Evolutionary conservation across 1,140 invertebrate species (phyloP).

Genomic region (Tetragnatha versicolor): DNA sequence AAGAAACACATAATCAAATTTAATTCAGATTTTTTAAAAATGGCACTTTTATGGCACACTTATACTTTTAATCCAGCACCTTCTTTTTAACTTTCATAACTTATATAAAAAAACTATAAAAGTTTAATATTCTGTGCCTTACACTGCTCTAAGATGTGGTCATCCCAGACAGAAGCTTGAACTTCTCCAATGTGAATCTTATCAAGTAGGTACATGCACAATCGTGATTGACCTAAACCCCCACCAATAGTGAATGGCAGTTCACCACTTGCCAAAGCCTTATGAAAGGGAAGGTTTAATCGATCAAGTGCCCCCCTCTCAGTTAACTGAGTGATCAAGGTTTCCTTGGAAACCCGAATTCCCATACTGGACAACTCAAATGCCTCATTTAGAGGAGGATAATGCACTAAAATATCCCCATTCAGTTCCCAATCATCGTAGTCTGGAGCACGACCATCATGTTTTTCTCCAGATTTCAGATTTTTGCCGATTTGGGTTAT

Average conservation of each 20-base stretch:
- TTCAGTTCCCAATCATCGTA: conserved; percentile 39
- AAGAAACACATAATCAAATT: too few relatives aligned
- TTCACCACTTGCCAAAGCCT: not conserved
- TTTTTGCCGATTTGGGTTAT: conserved; percentile 6
- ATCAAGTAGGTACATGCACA: conserved; percentile 28
- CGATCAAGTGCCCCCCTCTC: not conserved
- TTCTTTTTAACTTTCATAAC: not conserved
- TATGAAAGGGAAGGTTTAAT: conserved; percentile 3
- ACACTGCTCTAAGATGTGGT: conserved; percentile 4
- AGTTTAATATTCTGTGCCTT: not conserved
- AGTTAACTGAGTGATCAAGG: conserved; percentile 15
- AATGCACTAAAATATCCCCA: conserved; percentile 23
- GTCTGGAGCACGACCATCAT: conserved; percentile 26
- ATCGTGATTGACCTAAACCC: conserved; percentile 15
- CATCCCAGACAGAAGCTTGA: conserved; percentile 19
- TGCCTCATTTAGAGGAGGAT: not conserved
- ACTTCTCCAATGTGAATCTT: conserved; percentile 34
- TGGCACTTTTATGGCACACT: too few relatives aligned
- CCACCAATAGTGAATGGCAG: conserved; percentile 25
- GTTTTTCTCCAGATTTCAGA: conserved; percentile 12
- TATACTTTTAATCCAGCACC: not conserved
- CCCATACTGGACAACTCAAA: conserved; percentile 30
- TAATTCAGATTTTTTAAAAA: too few relatives aligned
- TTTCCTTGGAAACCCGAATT: conserved; percentile 12
- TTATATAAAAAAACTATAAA: not conserved